phyloP scores from a whole-genome alignment of 2,113 vertebrate species.

The Odontesthes bonariensis region DNA sequence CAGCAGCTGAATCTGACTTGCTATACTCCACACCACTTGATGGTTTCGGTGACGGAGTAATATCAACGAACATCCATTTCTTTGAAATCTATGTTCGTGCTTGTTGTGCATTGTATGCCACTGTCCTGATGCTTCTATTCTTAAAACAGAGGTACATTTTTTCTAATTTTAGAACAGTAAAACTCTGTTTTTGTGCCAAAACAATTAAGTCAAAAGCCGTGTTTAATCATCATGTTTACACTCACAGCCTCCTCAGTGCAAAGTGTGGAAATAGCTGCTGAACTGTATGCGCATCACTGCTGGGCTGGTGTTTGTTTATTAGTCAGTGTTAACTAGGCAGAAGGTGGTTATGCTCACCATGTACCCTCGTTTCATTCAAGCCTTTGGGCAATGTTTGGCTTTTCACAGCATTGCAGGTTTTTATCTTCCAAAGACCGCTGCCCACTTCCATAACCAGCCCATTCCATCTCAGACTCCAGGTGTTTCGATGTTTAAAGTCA shows the following conservation, averaged over 20 bases:
- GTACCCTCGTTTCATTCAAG: slow-evolving; percentile 34
- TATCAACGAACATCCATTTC: too few relatives aligned
- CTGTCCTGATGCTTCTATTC: neutral
- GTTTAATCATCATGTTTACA: slow-evolving; percentile 7
- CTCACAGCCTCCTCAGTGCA: neutral
- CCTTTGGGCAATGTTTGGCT: slow-evolving; percentile 51
- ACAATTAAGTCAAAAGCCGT: neutral
- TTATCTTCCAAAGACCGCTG: slow-evolving; percentile 41
- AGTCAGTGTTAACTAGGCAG: slow-evolving; percentile 53
- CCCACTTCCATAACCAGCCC: slow-evolving; percentile 53
- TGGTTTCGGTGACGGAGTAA: too few relatives aligned
- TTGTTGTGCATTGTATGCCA: too few relatives aligned
- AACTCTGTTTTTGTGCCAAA: neutral
- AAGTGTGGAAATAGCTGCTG: slow-evolving; percentile 14
- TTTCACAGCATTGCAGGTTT: slow-evolving; percentile 36
- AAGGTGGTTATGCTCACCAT: slow-evolving; percentile 28
- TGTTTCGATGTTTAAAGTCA: slow-evolving; percentile 75
- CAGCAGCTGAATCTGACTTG: too few relatives aligned
- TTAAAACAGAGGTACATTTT: neutral
- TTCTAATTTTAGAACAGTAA: neutral
- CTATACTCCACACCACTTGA: too few relatives aligned
- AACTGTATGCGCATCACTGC: slow-evolving; percentile 30
- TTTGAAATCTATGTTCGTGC: too few relatives aligned
- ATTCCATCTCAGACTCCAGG: slow-evolving; percentile 67
- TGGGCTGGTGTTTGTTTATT: slow-evolving; percentile 39